These are phyloP conservation scores for Spicauda simplicius DNA, from an alignment of 2,888 invertebrate species.

Conservation along the genomic window DNA sequence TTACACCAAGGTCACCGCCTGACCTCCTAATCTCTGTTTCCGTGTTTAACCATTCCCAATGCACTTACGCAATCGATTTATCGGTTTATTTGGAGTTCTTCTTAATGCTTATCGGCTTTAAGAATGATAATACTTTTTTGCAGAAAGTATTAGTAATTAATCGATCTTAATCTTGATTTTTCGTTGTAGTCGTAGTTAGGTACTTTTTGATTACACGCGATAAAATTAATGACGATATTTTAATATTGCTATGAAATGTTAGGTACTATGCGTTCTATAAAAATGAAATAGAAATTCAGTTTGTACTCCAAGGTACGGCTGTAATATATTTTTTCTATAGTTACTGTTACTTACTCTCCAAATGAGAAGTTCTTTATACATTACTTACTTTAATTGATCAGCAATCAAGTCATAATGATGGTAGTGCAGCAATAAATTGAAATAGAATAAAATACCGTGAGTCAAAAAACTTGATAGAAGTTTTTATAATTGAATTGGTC, in stretches of 20 bases:
- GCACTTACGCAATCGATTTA: constrained; percentile 27
- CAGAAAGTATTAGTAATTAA: not conserved
- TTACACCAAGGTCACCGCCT: constrained; percentile 79
- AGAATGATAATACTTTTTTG: constrained; percentile 2
- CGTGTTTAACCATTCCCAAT: constrained; percentile 43
- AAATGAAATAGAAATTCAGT: not conserved
- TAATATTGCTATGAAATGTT: too few species aligned
- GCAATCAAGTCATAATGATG: constrained; percentile 19
- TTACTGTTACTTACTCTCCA: not conserved
- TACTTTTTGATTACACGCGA: too few species aligned
- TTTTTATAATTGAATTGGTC: constrained; percentile 11
- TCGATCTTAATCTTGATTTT: not conserved
- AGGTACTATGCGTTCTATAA: too few species aligned
- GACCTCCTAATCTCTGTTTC: constrained; percentile 74
- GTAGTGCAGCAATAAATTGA: constrained; percentile 16
- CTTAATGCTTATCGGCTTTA: constrained; percentile 4
- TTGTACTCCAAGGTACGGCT: not conserved
- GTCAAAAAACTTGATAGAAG: constrained; percentile 7
- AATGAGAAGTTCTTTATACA: constrained; percentile 4
- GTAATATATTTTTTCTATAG: not conserved
- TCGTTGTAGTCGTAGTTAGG: not conserved
- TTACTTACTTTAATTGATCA: constrained; percentile 15
- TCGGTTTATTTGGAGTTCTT: constrained; percentile 14
- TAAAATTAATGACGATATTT: not conserved
- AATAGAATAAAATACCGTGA: constrained; percentile 18